Percentiles rank a stretch among this genome's conserved stretches.
Conservation (phyloP, 2,888 invertebrate species). For the Liopterus haemorrhoidalis region DNA sequence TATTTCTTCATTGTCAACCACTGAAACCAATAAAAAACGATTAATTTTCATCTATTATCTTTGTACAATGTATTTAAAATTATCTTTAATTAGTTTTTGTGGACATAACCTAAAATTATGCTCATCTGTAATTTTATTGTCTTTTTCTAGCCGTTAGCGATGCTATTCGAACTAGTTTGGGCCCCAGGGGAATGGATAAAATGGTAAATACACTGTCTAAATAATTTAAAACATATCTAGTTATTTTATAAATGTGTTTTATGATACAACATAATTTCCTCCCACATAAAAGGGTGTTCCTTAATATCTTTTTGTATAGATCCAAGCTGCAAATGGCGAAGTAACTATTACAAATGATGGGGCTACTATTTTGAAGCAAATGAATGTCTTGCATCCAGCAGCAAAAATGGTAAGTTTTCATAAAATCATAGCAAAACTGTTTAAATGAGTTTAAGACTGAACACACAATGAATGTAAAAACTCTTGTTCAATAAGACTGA, state of each 20-base stretch:
- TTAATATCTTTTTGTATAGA: constrained; percentile 53
- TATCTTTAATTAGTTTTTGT: constrained; percentile 5
- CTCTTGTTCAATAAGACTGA: no score
- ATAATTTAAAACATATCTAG: constrained; percentile 6
- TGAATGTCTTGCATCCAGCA: constrained; percentile 97
- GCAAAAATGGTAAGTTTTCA: constrained; percentile 95
- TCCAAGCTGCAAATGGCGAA: constrained; percentile 93
- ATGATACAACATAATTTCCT: no score
- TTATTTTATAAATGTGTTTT: constrained; percentile 11
- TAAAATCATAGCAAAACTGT: no score
- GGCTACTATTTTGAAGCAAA: constrained; percentile 97
- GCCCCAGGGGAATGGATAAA: constrained; percentile 99
- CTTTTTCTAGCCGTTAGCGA: constrained; percentile 84
- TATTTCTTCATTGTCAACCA: neutral
- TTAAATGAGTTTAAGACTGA: no score
- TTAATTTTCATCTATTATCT: neutral
- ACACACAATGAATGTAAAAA: no score
- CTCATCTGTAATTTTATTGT: constrained; percentile 16
- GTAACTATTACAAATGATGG: constrained; percentile 99
- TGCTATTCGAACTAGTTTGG: constrained; percentile 97
- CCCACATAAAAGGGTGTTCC: no score
- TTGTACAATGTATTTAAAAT: constrained; percentile 2
- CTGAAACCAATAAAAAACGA: constrained; percentile 11
- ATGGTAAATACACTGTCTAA: constrained; percentile 62
- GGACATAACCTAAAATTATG: constrained; percentile 12